Evolutionary conservation across 2,888 invertebrate genomes (phyloP), one percentile per base, ranked within the genome.

Genomic region (Drosophila siamana): DNA sequence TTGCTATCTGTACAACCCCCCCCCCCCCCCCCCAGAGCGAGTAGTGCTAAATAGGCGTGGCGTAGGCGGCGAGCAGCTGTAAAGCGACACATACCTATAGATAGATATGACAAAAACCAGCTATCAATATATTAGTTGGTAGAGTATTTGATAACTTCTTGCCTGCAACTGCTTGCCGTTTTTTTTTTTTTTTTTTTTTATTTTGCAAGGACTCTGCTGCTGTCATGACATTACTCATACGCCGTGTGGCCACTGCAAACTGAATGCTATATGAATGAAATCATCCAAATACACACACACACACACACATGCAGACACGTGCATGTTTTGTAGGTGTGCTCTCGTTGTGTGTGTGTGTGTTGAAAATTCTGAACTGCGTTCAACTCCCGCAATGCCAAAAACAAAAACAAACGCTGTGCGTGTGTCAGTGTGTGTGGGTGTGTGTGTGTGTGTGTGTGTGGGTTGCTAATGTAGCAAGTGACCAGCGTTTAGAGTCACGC

Each of bases 401-500:
- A 70, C 48, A 69, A 64, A 40, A 55, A 71, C 61, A 67, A 67
- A 60, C 40, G 72, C 62, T 71, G 63, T 71, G 72, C 69, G 71
- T 70, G 66, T n/a, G n/a, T n/a, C n/a, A n/a, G n/a, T n/a, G n/a
- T n/a, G n/a, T n/a, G n/a, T n/a, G n/a, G n/a, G n/a, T 70, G 70
- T 73, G 72, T 73, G 67, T 70, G 70, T 71, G 72, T 71, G 66
- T 70, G 69, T 71, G 74, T 73, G 69, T 73, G 71, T 74, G 74
- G 70, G 69, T 70, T 76, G 78, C 75, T 75, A 86, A 86, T 86
- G 74, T 63, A 73, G 66, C 56, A 74, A 78, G 71, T 90, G 89
- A 86, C 90, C 89, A 90, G 73, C 77, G 83, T 74, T 72, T 68
- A 60, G 78, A 80, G 89, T 90, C 89, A 89, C 89, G 89, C 90